Base-by-base conservation (phyloP, 1,140 invertebrate species). In the Drosophila arawakana region DNA sequence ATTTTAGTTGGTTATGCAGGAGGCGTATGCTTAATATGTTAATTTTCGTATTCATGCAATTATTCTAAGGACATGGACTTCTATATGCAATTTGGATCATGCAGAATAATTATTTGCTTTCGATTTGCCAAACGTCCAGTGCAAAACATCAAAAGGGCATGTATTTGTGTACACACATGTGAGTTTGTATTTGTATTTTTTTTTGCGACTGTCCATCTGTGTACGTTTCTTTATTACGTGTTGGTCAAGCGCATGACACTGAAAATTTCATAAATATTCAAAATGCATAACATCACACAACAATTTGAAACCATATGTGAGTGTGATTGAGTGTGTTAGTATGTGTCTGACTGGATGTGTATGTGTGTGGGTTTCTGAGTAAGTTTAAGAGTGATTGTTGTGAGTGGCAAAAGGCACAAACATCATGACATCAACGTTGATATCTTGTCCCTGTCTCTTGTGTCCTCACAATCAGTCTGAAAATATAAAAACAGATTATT, bases 71-170 rank as follows among this genome's bases (percentile, higher is more conserved):
- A 63, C 47, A 44, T 44, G 30, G 10, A 43, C 37, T 43, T 13
- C 9, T 7, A 44, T 25, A 34, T 63, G n/a, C n/a, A 43, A 8
- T 55, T 4, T 13, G 63, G 37, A 83, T 76, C 60, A 80, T 83
- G 62, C 54, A 69, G 73, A 84, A 76, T 83, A 84, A 83, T 84
- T 75, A 73, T 76, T 73, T 79, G 73, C 65, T 77, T 80, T 80
- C 61, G 73, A 83, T 77, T 69, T 50, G 25, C 37, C 59, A 65
- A 25, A 11, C 9, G n/a, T 18, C 21, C 30, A 55, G 41, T 43
- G 46, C 8, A 13, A 15, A 50, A 10, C 35, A 13, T 34, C 37
- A 39, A 46, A 37, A 54, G 18, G 57, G 49, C 35, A 60, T 30
- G 4, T 25, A 11, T 50, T 10, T 39, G 13, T 58, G 41, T 43